phyloP scores from a whole-genome alignment of 2,113 vertebrate species.

The Dipodomys ordii region DNA sequence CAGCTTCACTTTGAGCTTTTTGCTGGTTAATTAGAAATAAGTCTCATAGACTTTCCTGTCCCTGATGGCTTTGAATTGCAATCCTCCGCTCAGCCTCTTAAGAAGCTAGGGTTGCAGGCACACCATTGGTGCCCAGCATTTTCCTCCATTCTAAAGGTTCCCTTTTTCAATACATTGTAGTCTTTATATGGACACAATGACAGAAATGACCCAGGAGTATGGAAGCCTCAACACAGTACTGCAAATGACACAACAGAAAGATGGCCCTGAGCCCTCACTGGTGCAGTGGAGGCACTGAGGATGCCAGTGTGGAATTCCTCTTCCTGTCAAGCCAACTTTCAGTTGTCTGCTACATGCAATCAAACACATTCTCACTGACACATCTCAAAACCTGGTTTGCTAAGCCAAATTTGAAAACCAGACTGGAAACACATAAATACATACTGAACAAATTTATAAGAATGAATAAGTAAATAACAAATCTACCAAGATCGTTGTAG shows the following conservation, averaged over 20 bases:
- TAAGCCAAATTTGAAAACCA: neutral
- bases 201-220: neutral
- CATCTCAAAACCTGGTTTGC: neutral
- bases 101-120: no score
- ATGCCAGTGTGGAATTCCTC: neutral
- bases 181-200: neutral
- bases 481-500: neutral
- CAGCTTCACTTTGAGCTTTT: no score
- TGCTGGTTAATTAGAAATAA: no score
- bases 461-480: neutral
- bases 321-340: neutral
- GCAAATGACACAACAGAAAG: neutral
- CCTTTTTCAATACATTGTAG: neutral
- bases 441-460: neutral
- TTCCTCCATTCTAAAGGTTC: slow-evolving; percentile 22
- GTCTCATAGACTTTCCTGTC: no score
- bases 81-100: neutral
- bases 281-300: neutral
- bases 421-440: neutral
- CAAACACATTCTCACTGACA: neutral
- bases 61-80: no score
- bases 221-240: neutral
- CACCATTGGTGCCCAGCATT: no score
- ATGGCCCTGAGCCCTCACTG: neutral
- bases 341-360: neutral